phyloP scores from a whole-genome alignment of 2,113 vertebrate species.

The Colossoma macropomum region DNA sequence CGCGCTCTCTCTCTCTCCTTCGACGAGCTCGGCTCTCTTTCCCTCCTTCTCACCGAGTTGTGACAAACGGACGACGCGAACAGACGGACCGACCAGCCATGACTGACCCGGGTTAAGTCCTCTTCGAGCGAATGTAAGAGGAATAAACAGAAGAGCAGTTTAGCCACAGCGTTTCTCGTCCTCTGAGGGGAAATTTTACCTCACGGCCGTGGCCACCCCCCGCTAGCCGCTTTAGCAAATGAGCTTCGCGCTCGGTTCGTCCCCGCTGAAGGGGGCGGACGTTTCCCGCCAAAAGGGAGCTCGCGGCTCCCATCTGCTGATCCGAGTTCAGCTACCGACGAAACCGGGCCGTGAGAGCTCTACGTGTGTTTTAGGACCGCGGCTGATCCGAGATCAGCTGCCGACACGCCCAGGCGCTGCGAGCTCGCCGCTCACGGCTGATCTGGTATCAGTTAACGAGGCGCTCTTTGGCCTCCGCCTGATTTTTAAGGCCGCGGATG shows the following conservation, averaged over 20 bases:
- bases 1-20: not conserved
- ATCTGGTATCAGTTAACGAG: not conserved
- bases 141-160: not conserved
- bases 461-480: not conserved
- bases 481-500: too few species aligned
- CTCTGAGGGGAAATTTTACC: not conserved
- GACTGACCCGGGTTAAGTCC: not conserved
- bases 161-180: not conserved
- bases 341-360: not conserved
- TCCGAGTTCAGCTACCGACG: not conserved
- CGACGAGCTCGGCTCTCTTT: not conserved
- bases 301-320: not conserved
- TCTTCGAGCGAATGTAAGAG: not conserved
- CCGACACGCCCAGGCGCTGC: not conserved
- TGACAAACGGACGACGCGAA: too few species aligned
- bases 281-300: not conserved
- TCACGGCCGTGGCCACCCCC: not conserved
- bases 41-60: not conserved
- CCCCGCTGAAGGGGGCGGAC: not conserved
- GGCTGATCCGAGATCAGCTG: conserved; percentile 10
- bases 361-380: not conserved
- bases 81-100: not conserved
- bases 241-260: not conserved
- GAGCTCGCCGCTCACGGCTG: not conserved
- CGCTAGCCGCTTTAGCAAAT: conserved; percentile 14